Conservation (phyloP, 2,113 vertebrate genomes). For the Varanus salvator region DNA sequence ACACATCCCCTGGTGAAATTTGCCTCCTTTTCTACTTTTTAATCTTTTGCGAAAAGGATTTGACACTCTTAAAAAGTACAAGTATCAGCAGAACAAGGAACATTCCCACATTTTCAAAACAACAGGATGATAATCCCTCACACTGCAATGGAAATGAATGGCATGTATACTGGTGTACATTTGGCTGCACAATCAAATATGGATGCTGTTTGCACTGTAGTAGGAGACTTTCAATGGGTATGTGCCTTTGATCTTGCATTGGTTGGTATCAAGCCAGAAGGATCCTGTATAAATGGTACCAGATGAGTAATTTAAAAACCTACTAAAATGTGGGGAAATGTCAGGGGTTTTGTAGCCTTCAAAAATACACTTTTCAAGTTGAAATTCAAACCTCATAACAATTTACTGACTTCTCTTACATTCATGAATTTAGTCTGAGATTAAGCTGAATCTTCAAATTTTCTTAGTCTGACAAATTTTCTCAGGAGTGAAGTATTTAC, state of each 20-base stretch:
- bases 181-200: background rate
- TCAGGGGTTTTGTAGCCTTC: background rate
- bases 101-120: background rate
- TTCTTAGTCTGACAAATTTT: background rate
- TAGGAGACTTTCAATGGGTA: background rate
- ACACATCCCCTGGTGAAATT: background rate
- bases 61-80: background rate
- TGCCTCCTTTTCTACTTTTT: background rate
- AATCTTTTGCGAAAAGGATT: background rate
- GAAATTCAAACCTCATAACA: background rate
- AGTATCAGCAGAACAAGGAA: background rate
- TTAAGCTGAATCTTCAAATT: slow-evolving; percentile 26
- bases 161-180: background rate
- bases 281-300: background rate
- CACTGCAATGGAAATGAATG: background rate
- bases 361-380: background rate
- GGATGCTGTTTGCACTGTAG: background rate
- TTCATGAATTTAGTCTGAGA: background rate
- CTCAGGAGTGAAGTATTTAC: background rate
- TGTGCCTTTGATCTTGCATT: background rate
- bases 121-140: background rate
- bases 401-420: background rate
- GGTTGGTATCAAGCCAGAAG: background rate
- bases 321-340: background rate
- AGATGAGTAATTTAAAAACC: background rate